Conservation (phyloP, 2,888 invertebrate species). For the Drosophila peninsularis region DNA sequence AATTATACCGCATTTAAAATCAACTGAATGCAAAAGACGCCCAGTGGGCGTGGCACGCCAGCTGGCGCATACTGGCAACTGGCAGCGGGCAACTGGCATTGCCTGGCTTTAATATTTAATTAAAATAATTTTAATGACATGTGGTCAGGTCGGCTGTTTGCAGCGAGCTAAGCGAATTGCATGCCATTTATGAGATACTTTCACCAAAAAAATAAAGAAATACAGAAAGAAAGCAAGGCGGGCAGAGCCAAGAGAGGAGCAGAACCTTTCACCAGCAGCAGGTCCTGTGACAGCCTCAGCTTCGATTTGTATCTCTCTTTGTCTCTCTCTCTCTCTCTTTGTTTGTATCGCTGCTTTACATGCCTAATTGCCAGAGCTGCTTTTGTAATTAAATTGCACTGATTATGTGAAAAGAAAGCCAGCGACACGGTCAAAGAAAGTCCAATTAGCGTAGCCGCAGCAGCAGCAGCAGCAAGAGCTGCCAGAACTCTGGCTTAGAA, state of each 20-base stretch:
- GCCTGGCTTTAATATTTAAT: constrained; percentile 67
- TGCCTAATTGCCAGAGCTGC: constrained; percentile 71
- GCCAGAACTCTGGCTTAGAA: constrained; percentile 42
- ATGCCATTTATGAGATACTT: constrained; percentile 74
- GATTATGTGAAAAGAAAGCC: constrained; percentile 68
- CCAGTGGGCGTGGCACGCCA: constrained; percentile 61
- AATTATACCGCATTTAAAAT: constrained; percentile 68
- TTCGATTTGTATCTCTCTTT: constrained; percentile 50
- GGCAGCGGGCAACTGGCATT: constrained; percentile 22
- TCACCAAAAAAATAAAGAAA: constrained; percentile 65
- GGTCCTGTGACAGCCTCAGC: constrained; percentile 48
- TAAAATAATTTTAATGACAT: constrained; percentile 68
- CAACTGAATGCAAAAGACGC: constrained; percentile 48
- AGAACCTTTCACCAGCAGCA: constrained; percentile 48
- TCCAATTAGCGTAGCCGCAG: constrained; percentile 64
- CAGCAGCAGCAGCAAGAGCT: constrained; percentile 13
- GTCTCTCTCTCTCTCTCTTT: not conserved
- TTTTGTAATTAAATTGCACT: constrained; percentile 76
- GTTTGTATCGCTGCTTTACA: constrained; percentile 64
- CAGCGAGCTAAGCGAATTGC: constrained; percentile 32
- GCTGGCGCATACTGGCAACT: constrained; percentile 33
- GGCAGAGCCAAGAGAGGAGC: constrained; percentile 25
- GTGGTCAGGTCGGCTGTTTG: constrained; percentile 45
- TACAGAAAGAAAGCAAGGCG: constrained; percentile 32
- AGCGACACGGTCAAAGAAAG: constrained; percentile 55